Base-by-base conservation (phyloP, 2,888 invertebrate species). In the Cataglyphis altisquamis region DNA sequence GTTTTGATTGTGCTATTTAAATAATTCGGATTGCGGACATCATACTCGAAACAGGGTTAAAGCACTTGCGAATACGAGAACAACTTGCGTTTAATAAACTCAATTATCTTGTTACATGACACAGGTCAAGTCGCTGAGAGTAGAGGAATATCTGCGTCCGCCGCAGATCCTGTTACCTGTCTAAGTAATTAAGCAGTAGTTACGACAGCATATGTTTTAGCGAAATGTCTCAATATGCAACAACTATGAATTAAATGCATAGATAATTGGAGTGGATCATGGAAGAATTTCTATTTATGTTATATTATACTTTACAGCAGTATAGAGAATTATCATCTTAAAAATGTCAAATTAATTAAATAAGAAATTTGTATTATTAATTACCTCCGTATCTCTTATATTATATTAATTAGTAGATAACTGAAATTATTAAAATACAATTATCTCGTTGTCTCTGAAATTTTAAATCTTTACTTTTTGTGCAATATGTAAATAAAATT, bases 151-250 rank as follows among this genome's bases (percentile, higher is more conserved):
- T 87, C 89, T 90, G 86, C 81, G 81, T 83, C 87, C 88, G 87
- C 89, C 82, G 73, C 84, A 87, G 89, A 88, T 91, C 88, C 85
- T 86, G 86, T 89, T 86, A 91, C 91, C 87, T 91, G 90, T 91
- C 88, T 87, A 82, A 88, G 90, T 93, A 93, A 92, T 91, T 92
- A 91, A 90, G 88, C 90, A 86, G 89, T 90, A 91, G 91, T 91
- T 91, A 90, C 90, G 88, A 85, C 82, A 87, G 74, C 86, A 83
- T 86, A 86, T 83, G 84, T 88, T 87, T 90, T 82, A 74, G 77
- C 78, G 84, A 86, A 82, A 83, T 82, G 21, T 48, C 80, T 63
- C 72, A 67, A 36, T 67, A 77, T 57, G 68, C 68, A 67, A 25
- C 67, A 41, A 52, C 39, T 10, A 72, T 36, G 73, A 60, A 62